These are phyloP conservation scores for Eonycteris spelaea DNA, from an alignment of 2,113 vertebrate species.

Conservation along the genomic window DNA sequence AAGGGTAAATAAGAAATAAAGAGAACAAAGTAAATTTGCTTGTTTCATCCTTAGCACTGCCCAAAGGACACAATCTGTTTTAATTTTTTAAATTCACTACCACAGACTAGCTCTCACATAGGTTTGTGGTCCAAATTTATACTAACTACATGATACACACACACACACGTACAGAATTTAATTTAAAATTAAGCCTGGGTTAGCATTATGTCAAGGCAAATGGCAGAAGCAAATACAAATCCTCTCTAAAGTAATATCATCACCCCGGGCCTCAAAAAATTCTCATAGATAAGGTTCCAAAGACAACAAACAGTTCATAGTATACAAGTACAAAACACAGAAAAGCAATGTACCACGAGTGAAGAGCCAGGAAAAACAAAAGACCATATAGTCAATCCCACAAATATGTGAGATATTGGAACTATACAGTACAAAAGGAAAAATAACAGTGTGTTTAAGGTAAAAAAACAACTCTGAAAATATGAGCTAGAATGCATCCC, in stretches of 20 bases:
- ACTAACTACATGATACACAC: neutral
- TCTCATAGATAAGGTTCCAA: neutral
- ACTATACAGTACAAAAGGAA: neutral
- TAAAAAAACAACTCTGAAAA: neutral
- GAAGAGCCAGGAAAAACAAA: neutral
- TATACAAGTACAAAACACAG: neutral
- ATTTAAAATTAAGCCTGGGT: neutral
- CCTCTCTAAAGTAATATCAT: neutral
- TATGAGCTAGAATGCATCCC: neutral
- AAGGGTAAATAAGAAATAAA: neutral
- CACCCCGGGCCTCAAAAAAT: neutral
- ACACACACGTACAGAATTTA: neutral
- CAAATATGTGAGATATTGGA: neutral
- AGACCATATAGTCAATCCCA: neutral
- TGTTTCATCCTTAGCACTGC: neutral
- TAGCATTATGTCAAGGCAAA: neutral
- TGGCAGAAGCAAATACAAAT: neutral
- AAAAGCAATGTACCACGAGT: neutral
- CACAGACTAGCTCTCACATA: neutral
- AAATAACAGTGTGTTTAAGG: neutral
- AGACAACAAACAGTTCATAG: neutral
- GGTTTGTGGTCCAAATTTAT: neutral
- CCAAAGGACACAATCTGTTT: neutral
- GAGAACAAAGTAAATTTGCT: neutral
- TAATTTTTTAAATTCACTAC: neutral